These are phyloP conservation scores for Castor canadensis DNA, from an alignment of 2,113 vertebrate genomes.

Conservation along the genomic window DNA sequence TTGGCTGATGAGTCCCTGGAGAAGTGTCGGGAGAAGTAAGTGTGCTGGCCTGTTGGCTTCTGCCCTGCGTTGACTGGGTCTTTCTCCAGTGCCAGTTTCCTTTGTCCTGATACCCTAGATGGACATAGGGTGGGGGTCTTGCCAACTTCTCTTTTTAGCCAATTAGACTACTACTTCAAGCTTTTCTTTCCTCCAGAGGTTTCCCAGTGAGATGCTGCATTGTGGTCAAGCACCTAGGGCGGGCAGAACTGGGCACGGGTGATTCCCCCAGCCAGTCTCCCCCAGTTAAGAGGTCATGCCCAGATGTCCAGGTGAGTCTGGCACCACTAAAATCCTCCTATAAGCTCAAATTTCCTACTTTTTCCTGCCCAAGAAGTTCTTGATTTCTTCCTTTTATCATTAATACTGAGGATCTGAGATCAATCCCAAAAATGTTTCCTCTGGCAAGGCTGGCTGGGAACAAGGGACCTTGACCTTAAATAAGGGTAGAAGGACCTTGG, in stretches of 20 bases:
- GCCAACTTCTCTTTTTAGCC: neutral
- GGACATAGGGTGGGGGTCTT: neutral
- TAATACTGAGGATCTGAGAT: conserved; percentile 37
- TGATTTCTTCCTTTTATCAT: neutral
- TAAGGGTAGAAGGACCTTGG: neutral
- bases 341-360: neutral
- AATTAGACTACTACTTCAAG: neutral
- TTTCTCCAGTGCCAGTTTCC: conserved; percentile 11
- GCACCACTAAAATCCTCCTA: neutral
- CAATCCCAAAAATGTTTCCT: conserved; percentile 23
- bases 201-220: conserved; percentile 89
- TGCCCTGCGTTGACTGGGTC: neutral
- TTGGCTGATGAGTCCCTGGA: conserved; percentile 94
- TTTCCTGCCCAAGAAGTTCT: conserved; percentile 28
- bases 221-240: conserved; percentile 94
- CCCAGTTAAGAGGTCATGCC: conserved; percentile 92
- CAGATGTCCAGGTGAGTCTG: conserved; percentile 90
- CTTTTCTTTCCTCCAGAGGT: conserved; percentile 83
- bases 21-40: conserved; percentile 95
- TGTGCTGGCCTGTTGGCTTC: conserved; percentile 29
- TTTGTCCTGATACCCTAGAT: neutral
- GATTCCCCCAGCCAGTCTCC: conserved; percentile 87
- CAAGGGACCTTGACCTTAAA: conserved; percentile 38
- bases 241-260: conserved; percentile 80
- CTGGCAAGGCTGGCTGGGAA: neutral